Evolutionary conservation across 2,797 vertebrate genomes (phyloP).

Genomic region (Pipistrellus kuhlii): DNA sequence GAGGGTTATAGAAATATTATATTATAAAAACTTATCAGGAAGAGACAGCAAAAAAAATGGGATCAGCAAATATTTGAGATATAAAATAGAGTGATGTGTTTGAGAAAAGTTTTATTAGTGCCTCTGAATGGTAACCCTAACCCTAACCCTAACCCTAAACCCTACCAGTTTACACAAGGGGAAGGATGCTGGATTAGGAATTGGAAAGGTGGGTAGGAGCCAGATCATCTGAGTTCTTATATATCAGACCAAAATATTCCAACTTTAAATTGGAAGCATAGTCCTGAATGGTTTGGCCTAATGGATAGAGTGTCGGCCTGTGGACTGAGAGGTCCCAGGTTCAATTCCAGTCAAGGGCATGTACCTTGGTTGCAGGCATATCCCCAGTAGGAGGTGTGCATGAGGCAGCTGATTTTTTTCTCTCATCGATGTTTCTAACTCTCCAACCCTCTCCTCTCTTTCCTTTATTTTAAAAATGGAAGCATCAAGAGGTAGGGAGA

Average conservation of each 20-base stretch:
- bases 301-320: too few relatives aligned
- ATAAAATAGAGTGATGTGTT: background rate
- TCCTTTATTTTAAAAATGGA: background rate
- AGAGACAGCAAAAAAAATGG: background rate
- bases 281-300: too few relatives aligned
- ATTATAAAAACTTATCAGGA: background rate
- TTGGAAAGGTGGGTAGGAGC: fast-evolving
- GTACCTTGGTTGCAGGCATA: too few relatives aligned
- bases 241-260: background rate
- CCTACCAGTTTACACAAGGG: background rate
- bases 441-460: too few relatives aligned
- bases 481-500: background rate
- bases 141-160: too few relatives aligned
- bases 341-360: too few relatives aligned
- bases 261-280: background rate
- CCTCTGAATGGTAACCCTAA: background rate
- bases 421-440: too few relatives aligned
- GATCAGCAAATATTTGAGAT: background rate
- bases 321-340: too few relatives aligned
- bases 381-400: too few relatives aligned
- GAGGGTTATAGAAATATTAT: fast-evolving
- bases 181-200: background rate
- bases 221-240: background rate
- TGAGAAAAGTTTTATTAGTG: background rate
- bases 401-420: too few relatives aligned